Base-by-base conservation (phyloP, 2,113 vertebrate genomes). In the Rousettus leschenaultii region DNA sequence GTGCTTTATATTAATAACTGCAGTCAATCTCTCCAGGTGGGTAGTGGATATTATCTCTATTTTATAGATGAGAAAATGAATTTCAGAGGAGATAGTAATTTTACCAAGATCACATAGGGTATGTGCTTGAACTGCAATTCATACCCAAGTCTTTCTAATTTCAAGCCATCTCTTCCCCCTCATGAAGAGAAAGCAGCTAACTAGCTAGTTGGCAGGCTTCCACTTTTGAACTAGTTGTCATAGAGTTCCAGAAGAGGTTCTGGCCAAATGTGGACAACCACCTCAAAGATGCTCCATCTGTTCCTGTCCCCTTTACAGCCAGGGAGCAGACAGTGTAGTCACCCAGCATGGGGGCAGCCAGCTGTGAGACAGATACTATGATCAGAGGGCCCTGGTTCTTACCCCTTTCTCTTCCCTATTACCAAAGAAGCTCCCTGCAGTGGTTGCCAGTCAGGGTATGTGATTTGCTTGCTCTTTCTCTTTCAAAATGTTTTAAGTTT, bases 401-500 rank as follows among this genome's bases (percentile, higher is more conserved):
- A 77, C n/a, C 13, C 33, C 21, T 57, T 63, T 95, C 48, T 96
- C 77, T 95, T 63, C 40, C 28, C 53, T 38, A 18, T 33, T 70
- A 85, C 59, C 95, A 97, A 61, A 89, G 87, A 70, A 45, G 43
- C 38, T 74, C 28, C 86, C 79, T 63, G 26, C 26, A 3, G 63
- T 33, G 70, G 77, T 83, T 82, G 93, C 6, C 0, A 86, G 75
- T 93, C 93, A 85, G 80, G 8, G 33, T 59, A 1, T 51, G 5
- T 70, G 59, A 95, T 92, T 92, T 79, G 19, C 80, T 95, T 77
- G 88, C 61, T 95, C 96, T 59, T 82, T 84, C 90, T 91, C 53
- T 88, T 98, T 98, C 83, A 94, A 96, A 98, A 97, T 2, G 19
- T 43, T 95, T 96, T 53, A 77, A 90, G 91, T 96, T 97, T 98